Evolutionary conservation across 2,888 invertebrate species (phyloP), one percentile per base, ranked within the genome.

Genomic region (Autographa gamma): DNA sequence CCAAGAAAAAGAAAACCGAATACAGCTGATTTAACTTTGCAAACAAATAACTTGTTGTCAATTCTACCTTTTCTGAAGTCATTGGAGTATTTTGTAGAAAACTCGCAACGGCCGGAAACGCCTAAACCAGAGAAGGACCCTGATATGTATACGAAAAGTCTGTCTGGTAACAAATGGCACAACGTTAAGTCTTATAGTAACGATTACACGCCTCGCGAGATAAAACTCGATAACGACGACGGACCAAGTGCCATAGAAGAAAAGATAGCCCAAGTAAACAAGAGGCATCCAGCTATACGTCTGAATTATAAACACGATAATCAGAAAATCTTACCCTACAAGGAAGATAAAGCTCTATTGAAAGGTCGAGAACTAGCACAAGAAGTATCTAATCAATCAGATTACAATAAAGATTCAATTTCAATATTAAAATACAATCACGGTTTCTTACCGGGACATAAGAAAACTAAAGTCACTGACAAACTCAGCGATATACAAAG

Each of bases 111-210:
- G 2, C 66, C 41, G 3, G 73, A 81, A 56, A 65, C 79, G 7
- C 81, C 83, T 6, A 82, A 81, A 64, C 66, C 62, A 2, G 54
- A 67, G 5, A 80, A 78, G 31, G 84, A 74, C 31, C 81, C 83
- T 61, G 86, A 91, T 25, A 87, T 91, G 76, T 92, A 92, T 74
- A 82, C 88, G 8, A 91, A 88, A 84, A 92, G 88, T 73, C 84
- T 93, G 74, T 84, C 90, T 31, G 85, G 77, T 41, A 92, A 93
- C 76, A 93, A 93, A 81, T 95, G 95, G 95, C 93, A 93, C 76
- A 93, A 94, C 76, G 89, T 93, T 1, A 93, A 92, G 80, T 89
- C 92, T 5, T 93, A 92, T 68, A 93, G 77, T 77, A 93, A 93
- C 71, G 90, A 92, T 68, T 92, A 90, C 62, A 91, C 92, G 25